These are phyloP conservation scores for Zele albiditarsus DNA, from an alignment of 2,888 invertebrate species.

Conservation along the genomic window DNA sequence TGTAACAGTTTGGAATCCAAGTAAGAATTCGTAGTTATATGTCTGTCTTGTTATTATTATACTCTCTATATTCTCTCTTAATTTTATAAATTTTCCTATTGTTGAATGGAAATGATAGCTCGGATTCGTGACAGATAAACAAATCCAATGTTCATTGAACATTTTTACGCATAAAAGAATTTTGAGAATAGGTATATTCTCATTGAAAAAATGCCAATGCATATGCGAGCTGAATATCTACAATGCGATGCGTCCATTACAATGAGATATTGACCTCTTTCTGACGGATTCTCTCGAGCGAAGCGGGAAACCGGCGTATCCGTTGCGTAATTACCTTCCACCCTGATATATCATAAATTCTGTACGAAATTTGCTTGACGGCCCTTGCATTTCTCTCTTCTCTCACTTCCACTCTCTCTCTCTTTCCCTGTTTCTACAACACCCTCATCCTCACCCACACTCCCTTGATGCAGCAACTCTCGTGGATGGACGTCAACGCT, in stretches of 20 bases:
- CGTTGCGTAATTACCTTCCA: conserved; percentile 63
- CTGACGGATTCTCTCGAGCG: conserved; percentile 38
- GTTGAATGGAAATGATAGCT: too few relatives aligned
- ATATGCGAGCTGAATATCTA: not conserved
- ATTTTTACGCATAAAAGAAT: not conserved
- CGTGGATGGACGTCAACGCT: conserved; percentile 36
- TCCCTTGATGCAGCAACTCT: conserved; percentile 25
- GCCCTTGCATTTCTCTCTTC: conserved; percentile 24
- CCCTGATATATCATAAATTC: conserved; percentile 62
- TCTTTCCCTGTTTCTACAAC: not conserved
- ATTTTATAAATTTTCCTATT: too few relatives aligned
- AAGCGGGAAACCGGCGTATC: conserved; percentile 52
- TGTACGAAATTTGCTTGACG: conserved; percentile 59
- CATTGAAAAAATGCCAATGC: not conserved
- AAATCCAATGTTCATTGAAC: not conserved
- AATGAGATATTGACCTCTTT: conserved; percentile 42
- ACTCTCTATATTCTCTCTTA: too few relatives aligned
- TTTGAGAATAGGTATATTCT: not conserved
- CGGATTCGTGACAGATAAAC: too few relatives aligned
- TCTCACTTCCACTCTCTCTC: conserved; percentile 18
- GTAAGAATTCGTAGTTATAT: too few relatives aligned
- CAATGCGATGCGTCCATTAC: conserved; percentile 34
- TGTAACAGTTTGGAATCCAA: not conserved
- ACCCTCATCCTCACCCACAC: conserved; percentile 18
- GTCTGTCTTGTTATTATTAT: not conserved